These are phyloP conservation scores for Taphrorychus bicolor DNA, from an alignment of 2,888 invertebrate species.

Conservation along the genomic window DNA sequence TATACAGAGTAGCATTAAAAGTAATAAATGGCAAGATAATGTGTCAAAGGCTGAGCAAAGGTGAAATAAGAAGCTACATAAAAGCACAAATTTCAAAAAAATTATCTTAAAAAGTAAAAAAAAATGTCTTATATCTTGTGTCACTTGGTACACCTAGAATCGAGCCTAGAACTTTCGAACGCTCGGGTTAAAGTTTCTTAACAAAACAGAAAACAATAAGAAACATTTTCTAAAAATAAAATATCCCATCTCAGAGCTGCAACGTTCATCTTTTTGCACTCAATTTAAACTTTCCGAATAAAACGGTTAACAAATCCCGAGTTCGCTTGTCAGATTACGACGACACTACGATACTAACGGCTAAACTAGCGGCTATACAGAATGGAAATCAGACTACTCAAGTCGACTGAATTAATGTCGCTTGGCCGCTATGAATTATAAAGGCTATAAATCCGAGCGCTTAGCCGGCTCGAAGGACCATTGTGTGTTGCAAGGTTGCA, in stretches of 20 bases:
- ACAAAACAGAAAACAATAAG: no score
- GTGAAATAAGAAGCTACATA: no score
- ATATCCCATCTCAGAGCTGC: not conserved
- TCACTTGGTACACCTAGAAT: no score
- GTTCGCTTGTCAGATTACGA: constrained; percentile 26
- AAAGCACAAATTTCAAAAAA: no score
- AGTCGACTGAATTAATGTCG: not conserved
- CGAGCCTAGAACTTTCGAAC: no score
- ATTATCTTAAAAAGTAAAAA: no score
- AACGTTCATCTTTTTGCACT: constrained; percentile 15
- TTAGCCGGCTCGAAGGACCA: not conserved
- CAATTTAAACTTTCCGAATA: constrained; percentile 33
- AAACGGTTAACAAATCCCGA: constrained; percentile 23
- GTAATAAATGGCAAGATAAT: no score
- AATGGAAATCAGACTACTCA: not conserved
- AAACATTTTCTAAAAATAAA: not conserved
- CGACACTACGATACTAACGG: constrained; percentile 24
- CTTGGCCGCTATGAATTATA: not conserved
- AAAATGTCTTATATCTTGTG: no score
- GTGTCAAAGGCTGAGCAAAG: no score
- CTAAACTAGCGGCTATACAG: constrained; percentile 4
- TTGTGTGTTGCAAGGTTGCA: not conserved
- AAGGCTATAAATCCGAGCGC: not conserved
- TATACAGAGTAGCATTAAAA: no score
- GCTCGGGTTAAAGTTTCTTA: no score